Evolutionary conservation across 2,888 invertebrate species (phyloP).

Genomic region (Bhutanitis thaidina): DNA sequence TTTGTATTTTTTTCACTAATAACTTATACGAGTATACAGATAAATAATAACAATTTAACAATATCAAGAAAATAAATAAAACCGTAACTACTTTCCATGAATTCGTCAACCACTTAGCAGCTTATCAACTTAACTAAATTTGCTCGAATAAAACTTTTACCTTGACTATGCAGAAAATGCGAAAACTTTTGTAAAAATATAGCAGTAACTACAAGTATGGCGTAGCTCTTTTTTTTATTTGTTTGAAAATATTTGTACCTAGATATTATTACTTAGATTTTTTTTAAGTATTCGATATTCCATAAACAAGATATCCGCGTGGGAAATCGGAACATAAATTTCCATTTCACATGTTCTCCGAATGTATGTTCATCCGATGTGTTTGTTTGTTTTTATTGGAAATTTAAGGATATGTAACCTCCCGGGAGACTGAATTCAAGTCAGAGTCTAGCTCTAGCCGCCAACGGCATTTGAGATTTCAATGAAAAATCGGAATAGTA

Average conservation of each 20-base stretch:
- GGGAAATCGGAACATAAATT: constrained; percentile 76
- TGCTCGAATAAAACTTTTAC: background rate
- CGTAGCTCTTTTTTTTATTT: too few species aligned
- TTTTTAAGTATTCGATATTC: constrained; percentile 5
- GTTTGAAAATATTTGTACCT: too few species aligned
- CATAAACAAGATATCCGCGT: constrained; percentile 39
- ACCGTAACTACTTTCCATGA: too few species aligned
- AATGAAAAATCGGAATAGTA: background rate
- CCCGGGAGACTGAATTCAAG: constrained; percentile 41
- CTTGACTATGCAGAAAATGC: background rate
- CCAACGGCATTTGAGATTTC: constrained; percentile 9
- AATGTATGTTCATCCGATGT: constrained; percentile 47
- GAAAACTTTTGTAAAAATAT: background rate
- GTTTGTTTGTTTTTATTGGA: constrained; percentile 65
- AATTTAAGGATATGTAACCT: constrained; percentile 60
- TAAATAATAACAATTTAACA: too few species aligned
- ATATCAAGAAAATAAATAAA: too few species aligned
- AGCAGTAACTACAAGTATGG: too few species aligned
- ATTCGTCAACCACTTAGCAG: background rate
- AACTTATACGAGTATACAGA: too few species aligned
- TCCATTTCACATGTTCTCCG: constrained; percentile 52
- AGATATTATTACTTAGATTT: background rate
- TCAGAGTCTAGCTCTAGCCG: constrained; percentile 20
- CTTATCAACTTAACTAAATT: background rate
- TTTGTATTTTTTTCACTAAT: too few species aligned